A percentile compares a stretch with the other conserved stretches of the same genome.
These are phyloP conservation scores for Chiloscyllium punctatum DNA, from an alignment of 2,797 vertebrate genomes.

Conservation along the genomic window DNA sequence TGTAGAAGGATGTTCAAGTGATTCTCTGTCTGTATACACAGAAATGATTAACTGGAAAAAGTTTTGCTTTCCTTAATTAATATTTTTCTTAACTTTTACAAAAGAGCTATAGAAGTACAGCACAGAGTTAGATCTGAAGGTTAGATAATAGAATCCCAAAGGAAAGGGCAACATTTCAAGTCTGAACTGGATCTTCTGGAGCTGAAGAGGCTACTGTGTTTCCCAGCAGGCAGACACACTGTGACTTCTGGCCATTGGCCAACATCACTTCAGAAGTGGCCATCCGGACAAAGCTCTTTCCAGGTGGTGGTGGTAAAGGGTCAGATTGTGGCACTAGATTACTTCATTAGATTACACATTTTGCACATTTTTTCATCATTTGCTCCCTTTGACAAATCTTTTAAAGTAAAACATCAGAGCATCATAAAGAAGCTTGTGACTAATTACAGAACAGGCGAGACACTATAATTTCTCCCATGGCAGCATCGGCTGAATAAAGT, in stretches of 20 bases:
- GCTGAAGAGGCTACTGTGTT: neutral
- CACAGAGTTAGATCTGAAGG: conserved; percentile 2
- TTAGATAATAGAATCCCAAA: neutral
- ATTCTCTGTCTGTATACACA: neutral
- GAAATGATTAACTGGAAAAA: neutral
- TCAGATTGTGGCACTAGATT: neutral
- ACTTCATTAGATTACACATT: neutral
- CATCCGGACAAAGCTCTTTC: neutral
- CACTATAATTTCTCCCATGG: neutral
- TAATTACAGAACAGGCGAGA: neutral
- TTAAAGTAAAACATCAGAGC: neutral
- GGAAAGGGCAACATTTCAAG: conserved; percentile 2
- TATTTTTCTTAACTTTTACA: conserved; percentile 3
- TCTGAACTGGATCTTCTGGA: neutral
- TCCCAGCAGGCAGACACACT: neutral
- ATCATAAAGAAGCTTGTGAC: neutral
- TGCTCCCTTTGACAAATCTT: neutral
- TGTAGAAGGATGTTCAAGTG: neutral
- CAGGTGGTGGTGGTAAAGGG: conserved; percentile 2
- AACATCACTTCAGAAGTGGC: neutral
- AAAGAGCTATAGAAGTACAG: neutral
- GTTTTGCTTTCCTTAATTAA: neutral
- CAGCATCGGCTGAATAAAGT: conserved; percentile 18
- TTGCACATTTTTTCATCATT: conserved; percentile 28
- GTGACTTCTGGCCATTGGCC: conserved; percentile 9